Conservation (phyloP, 2,113 vertebrate genomes). For the Tachysurus vachellii region DNA sequence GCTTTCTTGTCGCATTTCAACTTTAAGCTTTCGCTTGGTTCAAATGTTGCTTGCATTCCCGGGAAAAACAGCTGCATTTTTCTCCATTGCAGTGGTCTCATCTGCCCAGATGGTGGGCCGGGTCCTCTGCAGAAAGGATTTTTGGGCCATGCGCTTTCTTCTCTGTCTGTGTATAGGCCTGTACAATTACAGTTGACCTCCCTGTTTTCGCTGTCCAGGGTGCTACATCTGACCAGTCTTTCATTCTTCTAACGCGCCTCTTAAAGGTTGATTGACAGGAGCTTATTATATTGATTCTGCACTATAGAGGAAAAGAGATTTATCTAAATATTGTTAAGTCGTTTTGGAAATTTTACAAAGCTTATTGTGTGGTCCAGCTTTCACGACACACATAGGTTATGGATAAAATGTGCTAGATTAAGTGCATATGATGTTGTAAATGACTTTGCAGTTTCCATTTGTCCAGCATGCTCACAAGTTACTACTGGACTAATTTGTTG, state of each 20-base stretch:
- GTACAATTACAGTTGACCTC: background rate
- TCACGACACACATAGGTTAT: background rate
- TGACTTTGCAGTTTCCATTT: slow-evolving; percentile 48
- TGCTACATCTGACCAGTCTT: slow-evolving; percentile 20
- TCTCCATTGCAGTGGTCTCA: slow-evolving; percentile 23
- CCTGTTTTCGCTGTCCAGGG: slow-evolving; percentile 49
- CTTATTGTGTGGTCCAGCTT: background rate
- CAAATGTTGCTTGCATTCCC: background rate
- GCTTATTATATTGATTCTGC: background rate
- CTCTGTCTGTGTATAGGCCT: background rate
- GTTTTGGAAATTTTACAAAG: background rate
- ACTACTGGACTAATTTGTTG: background rate
- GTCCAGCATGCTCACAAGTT: background rate
- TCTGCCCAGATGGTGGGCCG: slow-evolving; percentile 32
- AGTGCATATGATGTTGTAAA: slow-evolving; percentile 25
- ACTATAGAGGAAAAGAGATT: background rate
- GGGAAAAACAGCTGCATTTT: background rate
- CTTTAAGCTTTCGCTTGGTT: background rate
- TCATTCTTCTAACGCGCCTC: background rate
- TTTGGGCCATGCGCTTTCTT: background rate
- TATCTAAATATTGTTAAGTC: background rate
- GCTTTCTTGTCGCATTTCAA: slow-evolving; percentile 14
- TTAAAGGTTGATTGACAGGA: background rate
- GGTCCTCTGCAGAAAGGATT: slow-evolving; percentile 36
- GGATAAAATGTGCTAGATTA: background rate